Base-by-base conservation (phyloP, 2,113 vertebrate species). In the Cettia cetti region DNA sequence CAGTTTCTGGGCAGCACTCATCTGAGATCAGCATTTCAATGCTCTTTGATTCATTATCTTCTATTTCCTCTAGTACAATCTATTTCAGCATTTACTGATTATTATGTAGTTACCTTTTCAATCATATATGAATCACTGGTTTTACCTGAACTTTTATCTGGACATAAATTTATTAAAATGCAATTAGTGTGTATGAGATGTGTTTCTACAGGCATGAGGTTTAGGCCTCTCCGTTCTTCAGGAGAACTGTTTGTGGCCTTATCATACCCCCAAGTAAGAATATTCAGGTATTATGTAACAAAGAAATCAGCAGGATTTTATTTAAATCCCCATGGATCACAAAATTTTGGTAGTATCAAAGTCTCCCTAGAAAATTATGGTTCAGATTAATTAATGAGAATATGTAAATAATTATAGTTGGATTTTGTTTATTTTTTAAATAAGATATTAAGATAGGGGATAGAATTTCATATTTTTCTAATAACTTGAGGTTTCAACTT, bases 271-370 rank as follows among this genome's bases (percentile, higher is more conserved):
- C 1, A 63, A 47, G 18, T 30, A 86, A 74, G 14, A 77, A 22
- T 61, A 60, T 59, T 84, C 57, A 76, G 37, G 18, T 71, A 39
- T 20, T 49, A 9, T 30, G 7, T 19, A 64, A 4, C 11, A 83
- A 83, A 71, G 15, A 86, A 84, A 69, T 35, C 1, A 56, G 2
- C 2, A 14, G 9, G 5, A 2, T 20, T 13, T 50, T 66, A 10
- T 72, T 68, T 0, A 27, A 91, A 78, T n/a, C 2, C 4, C 13
- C 4, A 8, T 1, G 0, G n/a, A 22, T 33, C 4, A 45, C 0
- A 0, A 35, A 65, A 35, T 89, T 78, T 78, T 47, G 4, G 4
- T 44, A 33, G 2, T 24, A 56, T n/a, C 12, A 49, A 78, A 82
- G 2, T 49, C 7, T 78, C 6, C 7, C 42, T 40, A 60, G 13